phyloP scores from a whole-genome alignment of 1,140 invertebrate genomes.

The Lanistes nyassanus region DNA sequence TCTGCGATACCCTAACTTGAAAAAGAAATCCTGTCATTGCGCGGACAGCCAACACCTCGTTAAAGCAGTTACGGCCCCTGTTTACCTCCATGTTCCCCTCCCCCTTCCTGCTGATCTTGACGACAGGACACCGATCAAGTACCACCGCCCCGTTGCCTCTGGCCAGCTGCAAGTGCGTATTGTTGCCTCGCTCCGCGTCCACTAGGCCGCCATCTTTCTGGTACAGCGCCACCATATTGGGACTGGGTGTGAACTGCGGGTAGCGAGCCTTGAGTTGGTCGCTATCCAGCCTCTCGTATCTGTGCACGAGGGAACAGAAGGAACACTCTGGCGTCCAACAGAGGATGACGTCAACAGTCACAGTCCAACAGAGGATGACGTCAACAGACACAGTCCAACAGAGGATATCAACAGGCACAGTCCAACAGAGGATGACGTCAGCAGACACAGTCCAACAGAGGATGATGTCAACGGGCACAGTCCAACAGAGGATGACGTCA shows the following conservation, averaged over 20 bases:
- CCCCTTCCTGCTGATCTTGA: constrained; percentile 37
- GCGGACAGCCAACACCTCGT: no score
- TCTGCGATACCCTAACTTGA: no score
- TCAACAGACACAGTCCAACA: not conserved
- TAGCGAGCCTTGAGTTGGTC: constrained; percentile 40
- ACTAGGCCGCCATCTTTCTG: constrained; percentile 58
- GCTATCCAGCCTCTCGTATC: constrained; percentile 46
- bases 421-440: no score
- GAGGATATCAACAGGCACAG: not conserved
- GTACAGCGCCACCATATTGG: constrained; percentile 47
- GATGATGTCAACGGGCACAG: no score
- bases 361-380: no score
- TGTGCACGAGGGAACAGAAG: constrained; percentile 16
- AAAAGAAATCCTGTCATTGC: no score
- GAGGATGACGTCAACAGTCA: no score
- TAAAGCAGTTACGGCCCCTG: not conserved
- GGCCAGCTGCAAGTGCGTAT: constrained; percentile 61
- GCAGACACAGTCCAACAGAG: no score
- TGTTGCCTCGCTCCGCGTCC: constrained; percentile 59
- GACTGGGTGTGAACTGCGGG: constrained; percentile 57
- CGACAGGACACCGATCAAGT: constrained; percentile 56
- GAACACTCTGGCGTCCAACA: no score
- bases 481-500: no score
- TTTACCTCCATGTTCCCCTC: constrained; percentile 40
- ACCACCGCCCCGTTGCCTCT: constrained; percentile 54